phyloP scores from a whole-genome alignment of 2,888 invertebrate genomes.

The Prionchulus punctatus region DNA sequence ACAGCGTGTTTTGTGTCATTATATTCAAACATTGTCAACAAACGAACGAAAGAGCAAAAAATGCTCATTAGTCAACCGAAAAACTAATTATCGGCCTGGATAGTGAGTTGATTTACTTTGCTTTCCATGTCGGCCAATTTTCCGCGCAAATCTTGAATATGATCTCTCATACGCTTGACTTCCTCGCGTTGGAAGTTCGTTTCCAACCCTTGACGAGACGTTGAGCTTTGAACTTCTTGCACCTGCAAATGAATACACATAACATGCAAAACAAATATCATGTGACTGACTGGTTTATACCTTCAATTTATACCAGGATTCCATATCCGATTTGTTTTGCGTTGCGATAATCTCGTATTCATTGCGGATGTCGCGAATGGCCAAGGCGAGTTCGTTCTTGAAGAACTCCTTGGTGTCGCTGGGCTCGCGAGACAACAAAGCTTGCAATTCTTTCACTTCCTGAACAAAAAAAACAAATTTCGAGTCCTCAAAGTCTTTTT shows the following conservation, averaged over 20 bases:
- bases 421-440: conserved; percentile 29
- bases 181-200: conserved; percentile 36
- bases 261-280: background rate
- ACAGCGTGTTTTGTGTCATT: too few species aligned
- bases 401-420: conserved; percentile 35
- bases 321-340: conserved; percentile 38
- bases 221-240: background rate
- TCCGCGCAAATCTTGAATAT: conserved; percentile 30
- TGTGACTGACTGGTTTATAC: conserved; percentile 19
- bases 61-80: too few species aligned
- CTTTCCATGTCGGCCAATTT: conserved; percentile 34
- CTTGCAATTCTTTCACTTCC: conserved; percentile 32
- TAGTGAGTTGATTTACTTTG: too few species aligned
- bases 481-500: too few species aligned
- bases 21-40: too few species aligned
- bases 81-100: too few species aligned
- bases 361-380: conserved; percentile 39
- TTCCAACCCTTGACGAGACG: conserved; percentile 27
- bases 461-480: too few species aligned
- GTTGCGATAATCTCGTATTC: conserved; percentile 38
- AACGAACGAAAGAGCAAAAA: too few species aligned
- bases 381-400: conserved; percentile 41
- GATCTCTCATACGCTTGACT: conserved; percentile 33
- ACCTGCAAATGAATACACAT: background rate
- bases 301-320: conserved; percentile 42